phyloP scores from a whole-genome alignment of 2,113 vertebrate genomes.

The Atractosteus spatula region DNA sequence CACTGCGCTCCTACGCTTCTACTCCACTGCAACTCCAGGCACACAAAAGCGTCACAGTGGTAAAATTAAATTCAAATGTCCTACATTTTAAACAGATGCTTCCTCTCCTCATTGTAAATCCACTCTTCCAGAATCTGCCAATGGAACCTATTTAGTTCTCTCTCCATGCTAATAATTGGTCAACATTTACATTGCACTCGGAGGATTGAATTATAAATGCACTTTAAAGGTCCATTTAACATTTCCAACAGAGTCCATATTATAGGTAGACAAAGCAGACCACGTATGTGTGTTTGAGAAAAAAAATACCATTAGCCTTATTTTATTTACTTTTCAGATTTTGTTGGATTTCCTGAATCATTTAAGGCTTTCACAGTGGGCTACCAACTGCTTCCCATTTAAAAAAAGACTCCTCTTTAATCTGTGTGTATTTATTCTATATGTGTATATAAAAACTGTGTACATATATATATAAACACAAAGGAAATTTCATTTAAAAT shows the following conservation, averaged over 20 bases:
- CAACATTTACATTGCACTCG: constrained; percentile 73
- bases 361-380: neutral
- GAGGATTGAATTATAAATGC: constrained; percentile 44
- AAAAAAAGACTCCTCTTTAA: neutral
- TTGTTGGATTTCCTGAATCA: constrained; percentile 1
- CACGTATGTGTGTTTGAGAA: neutral
- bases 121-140: constrained; percentile 74
- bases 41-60: constrained; percentile 83
- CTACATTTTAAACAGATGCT: constrained; percentile 84
- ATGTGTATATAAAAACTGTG: neutral
- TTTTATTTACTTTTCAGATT: constrained; percentile 13
- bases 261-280: constrained; percentile 1
- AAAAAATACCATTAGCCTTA: neutral
- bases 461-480: neutral
- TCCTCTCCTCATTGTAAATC: constrained; percentile 78
- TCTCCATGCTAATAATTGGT: constrained; percentile 72
- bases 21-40: constrained; percentile 75
- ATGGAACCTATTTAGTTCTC: constrained; percentile 67
- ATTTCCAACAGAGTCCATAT: constrained; percentile 10
- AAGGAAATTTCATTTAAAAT: neutral
- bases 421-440: neutral
- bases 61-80: constrained; percentile 83
- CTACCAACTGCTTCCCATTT: neutral
- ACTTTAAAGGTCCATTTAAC: constrained; percentile 32
- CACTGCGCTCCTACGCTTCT: constrained; percentile 83